Evolutionary conservation across 2,113 vertebrate species (phyloP), one percentile per base, ranked within the genome.

Genomic region (Equus przewalskii): DNA sequence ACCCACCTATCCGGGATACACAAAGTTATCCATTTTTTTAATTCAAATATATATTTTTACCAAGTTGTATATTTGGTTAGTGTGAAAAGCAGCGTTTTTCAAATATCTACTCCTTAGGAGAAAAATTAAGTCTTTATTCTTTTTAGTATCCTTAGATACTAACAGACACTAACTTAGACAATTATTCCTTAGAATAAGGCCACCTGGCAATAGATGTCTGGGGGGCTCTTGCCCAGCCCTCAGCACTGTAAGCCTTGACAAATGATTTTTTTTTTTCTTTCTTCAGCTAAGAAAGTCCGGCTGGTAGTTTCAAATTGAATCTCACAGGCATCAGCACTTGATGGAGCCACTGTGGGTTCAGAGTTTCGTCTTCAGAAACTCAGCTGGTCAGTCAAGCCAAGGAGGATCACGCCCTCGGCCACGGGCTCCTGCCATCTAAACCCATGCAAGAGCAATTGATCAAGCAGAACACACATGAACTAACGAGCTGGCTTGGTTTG

Each of bases 21-120:
- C 67, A 79, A 60, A 83, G 51, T 79, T 67, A 67, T 9, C 56
- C 70, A 18, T 21, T 81, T 96, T 82, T 30, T 76, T n/a, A 62
- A 80, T 51, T 89, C 30, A 89, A 88, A 84, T 76, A 76, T 14
- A 83, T 26, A 51, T 67, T 60, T 65, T 10, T 72, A 78, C 36
- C 15, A 62, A 58, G 26, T 72, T 90, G 93, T 75, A 46, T 51
- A 67, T 92, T 73, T 78, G 16, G 28, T 44, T 91, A 62, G 30
- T 76, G 4, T 72, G 12, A 92, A 96, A 93, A 80, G 13, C 13
- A 76, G 22, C 6, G 64, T 56, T 86, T 86, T 96, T 46, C 16
- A 85, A 83, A 65, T 72, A 79, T 73, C 30, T 80, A n/a, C 7
- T 89, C 33, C 56, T 83, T 69, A 84, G n/a, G 90, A 96, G 91